phyloP scores from a whole-genome alignment of 2,888 invertebrate species.

The Rotaria magnacalcarata region DNA sequence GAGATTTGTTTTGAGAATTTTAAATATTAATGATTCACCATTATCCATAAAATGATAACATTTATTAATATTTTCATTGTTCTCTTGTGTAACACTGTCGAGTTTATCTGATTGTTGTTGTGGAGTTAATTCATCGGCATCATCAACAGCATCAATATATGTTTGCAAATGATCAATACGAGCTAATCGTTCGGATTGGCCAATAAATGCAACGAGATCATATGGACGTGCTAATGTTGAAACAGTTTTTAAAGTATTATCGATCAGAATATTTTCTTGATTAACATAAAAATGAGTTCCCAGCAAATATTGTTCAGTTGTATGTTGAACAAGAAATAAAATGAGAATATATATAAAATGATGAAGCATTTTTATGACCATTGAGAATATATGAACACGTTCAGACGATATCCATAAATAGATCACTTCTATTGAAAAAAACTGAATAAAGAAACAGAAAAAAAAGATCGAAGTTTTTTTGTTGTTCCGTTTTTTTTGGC shows the following conservation, averaged over 20 bases:
- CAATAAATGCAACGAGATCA: conserved; percentile 42
- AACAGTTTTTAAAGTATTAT: conserved; percentile 35
- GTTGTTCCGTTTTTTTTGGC: background rate
- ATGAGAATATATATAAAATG: background rate
- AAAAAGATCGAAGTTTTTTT: too few relatives aligned
- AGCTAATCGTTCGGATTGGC: conserved; percentile 39
- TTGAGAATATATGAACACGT: background rate
- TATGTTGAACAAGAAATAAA: background rate
- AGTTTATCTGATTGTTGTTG: background rate
- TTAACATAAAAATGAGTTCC: conserved; percentile 14
- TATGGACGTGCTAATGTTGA: conserved; percentile 41
- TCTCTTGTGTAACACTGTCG: background rate
- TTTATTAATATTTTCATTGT: background rate
- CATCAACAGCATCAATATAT: conserved; percentile 15
- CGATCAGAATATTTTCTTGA: background rate
- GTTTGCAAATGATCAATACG: conserved; percentile 32
- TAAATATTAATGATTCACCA: conserved; percentile 20
- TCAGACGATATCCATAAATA: background rate
- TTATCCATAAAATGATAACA: background rate
- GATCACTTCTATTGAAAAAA: background rate
- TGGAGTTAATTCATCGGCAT: background rate
- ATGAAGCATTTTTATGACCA: background rate
- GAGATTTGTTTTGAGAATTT: conserved; percentile 2
- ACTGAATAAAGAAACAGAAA: background rate
- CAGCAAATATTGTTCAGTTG: background rate